A percentile compares a stretch with the other conserved stretches of the same genome.
phyloP scores from a whole-genome alignment of 2,113 vertebrate species.

The Rhea pennata region DNA sequence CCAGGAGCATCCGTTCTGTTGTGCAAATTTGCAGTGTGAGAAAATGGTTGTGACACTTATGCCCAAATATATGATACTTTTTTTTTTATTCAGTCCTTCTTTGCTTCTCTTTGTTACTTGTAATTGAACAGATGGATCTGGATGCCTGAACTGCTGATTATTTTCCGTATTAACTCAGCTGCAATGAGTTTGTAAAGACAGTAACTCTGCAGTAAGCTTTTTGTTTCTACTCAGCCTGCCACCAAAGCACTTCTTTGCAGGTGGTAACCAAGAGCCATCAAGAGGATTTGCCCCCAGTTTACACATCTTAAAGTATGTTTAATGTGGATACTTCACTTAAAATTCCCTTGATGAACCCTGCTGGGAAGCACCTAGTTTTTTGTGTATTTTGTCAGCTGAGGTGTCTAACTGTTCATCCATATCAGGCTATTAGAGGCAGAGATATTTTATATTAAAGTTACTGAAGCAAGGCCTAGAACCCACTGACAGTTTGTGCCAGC shows the following conservation, averaged over 20 bases:
- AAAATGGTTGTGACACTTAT: background rate
- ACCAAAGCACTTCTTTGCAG: background rate
- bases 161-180: background rate
- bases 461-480: background rate
- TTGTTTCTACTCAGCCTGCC: background rate
- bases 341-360: background rate
- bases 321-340: background rate
- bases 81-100: background rate
- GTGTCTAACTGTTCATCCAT: background rate
- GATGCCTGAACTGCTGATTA: background rate
- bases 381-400: background rate
- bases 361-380: background rate
- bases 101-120: background rate
- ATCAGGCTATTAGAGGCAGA: background rate
- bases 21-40: background rate
- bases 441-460: background rate
- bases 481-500: background rate
- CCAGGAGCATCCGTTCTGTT: background rate
- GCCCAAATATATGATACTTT: background rate
- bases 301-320: background rate
- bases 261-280: background rate
- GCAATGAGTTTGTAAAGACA: background rate
- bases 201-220: background rate
- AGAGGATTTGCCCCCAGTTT: background rate
- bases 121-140: background rate